Percentiles rank a stretch among this genome's conserved stretches.
Evolutionary conservation across 2,797 vertebrate genomes (phyloP).

Genomic region (Pogonophryne albipinna): DNA sequence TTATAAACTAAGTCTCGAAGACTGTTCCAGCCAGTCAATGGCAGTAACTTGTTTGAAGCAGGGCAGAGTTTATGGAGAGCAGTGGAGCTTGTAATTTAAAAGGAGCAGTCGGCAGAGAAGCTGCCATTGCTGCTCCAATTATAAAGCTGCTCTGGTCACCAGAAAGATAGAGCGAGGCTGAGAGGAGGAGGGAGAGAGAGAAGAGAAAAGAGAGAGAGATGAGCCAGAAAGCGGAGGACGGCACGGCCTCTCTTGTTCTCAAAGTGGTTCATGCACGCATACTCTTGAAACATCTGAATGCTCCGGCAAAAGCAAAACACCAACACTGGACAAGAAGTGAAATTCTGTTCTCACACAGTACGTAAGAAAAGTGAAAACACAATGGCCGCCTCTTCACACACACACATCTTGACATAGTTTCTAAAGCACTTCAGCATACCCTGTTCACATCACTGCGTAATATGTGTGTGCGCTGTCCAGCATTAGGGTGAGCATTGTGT

Average conservation of each 20-base stretch:
- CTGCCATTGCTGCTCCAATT: conserved; percentile 89
- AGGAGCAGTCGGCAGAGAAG: conserved; percentile 84
- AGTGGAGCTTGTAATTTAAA: conserved; percentile 87
- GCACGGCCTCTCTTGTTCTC: conserved; percentile 57
- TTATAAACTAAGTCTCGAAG: conserved; percentile 61
- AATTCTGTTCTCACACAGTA: conserved; percentile 15
- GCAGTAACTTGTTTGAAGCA: conserved; percentile 70
- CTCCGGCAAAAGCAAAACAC: conserved; percentile 43
- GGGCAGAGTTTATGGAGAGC: conserved; percentile 83
- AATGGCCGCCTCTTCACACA: conserved; percentile 27
- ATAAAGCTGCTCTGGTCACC: conserved; percentile 84
- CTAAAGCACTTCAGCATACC: conserved; percentile 25
- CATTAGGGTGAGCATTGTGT: conserved; percentile 59
- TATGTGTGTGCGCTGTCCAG: conserved; percentile 15
- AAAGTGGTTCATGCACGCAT: conserved; percentile 46
- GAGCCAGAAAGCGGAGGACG: conserved; percentile 48
- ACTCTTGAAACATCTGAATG: conserved; percentile 60
- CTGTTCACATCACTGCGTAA: conserved; percentile 4
- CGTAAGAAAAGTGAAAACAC: conserved; percentile 41
- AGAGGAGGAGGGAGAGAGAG: conserved; percentile 30
- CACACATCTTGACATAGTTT: conserved; percentile 43
- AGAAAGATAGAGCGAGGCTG: conserved; percentile 58
- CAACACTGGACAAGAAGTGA: conserved; percentile 32
- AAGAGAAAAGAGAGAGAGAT: conserved; percentile 12
- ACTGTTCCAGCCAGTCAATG: conserved; percentile 60